Base-by-base conservation (phyloP, 1,140 invertebrate genomes). In the Coelopa frigida region DNA sequence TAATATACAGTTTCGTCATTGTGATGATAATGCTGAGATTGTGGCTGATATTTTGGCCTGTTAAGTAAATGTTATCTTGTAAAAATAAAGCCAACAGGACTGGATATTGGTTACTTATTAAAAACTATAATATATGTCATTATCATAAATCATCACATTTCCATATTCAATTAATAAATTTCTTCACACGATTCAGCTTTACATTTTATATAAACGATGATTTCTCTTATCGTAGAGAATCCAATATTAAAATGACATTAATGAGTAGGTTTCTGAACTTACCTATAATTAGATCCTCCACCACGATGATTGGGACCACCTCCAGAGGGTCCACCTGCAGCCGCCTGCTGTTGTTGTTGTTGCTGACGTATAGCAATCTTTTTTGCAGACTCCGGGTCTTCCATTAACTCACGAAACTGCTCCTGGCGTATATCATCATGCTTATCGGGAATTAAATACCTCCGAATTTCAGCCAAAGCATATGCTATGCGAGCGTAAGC, bases 401-500 rank as follows among this genome's bases (percentile, higher is more conserved):
- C 73, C 59, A 72, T 82, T 75, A 86, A 78, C 61, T 85, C 83
- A 26, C 83, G 73, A 68, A 86, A 79, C 66, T 87, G 84, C 55
- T 87, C 82, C 59, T 85, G 82, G n/a, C 83, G 72, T 50, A 90
- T 89, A 57, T 86, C 84, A 54, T 91, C 88, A 59, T 85, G 84
- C 57, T 80, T 78, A 57, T 86, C 83, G 0, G 83, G 82, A 48
- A 81, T 78, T 7, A 84, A 63, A 55, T 82, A 83, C 46, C 83
- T 82, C 47, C 82, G 75, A 5, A 78, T 74, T 65, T 91, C 90
- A 5, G 85, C 82, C 2, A 95, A 71, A 11, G 90, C 91, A 61
- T 87, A 90, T 1, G 90, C 85, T 20, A 96, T 86, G 36, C 93
- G 78, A 11, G 87, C 86, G 68, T 97, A 90, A 2, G 90, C 91